Evolutionary conservation across 2,888 invertebrate species (phyloP).

Genomic region (Saturnia japonica): DNA sequence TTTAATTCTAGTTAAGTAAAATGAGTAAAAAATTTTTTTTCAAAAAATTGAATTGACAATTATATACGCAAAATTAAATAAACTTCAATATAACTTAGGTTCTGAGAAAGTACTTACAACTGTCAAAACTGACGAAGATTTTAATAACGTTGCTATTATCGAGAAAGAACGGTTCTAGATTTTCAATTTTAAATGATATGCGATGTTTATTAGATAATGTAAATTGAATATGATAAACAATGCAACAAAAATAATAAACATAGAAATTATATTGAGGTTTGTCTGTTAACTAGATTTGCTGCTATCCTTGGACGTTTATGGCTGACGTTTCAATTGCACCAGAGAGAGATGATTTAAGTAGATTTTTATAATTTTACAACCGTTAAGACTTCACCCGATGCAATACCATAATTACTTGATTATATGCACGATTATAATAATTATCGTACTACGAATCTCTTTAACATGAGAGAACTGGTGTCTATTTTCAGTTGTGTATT

Average conservation of each 20-base stretch:
- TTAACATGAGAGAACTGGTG: neutral
- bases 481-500: neutral
- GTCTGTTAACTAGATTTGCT: neutral
- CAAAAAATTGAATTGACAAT: too few relatives aligned
- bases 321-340: conserved; percentile 3
- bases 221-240: neutral
- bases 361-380: neutral
- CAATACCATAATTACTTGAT: neutral
- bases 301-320: neutral
- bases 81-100: too few relatives aligned
- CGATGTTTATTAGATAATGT: too few relatives aligned
- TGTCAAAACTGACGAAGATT: too few relatives aligned
- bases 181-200: too few relatives aligned
- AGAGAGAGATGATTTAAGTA: neutral
- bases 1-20: too few relatives aligned
- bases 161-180: too few relatives aligned
- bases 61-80: too few relatives aligned
- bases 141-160: too few relatives aligned
- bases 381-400: neutral
- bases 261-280: neutral
- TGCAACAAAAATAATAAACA: neutral
- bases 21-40: too few relatives aligned
- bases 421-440: conserved; percentile 4
- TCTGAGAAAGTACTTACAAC: too few relatives aligned
- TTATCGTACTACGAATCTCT: neutral